Evolutionary conservation across 2,797 vertebrate species (phyloP).

Genomic region (Eupleurogrammus muticus): DNA sequence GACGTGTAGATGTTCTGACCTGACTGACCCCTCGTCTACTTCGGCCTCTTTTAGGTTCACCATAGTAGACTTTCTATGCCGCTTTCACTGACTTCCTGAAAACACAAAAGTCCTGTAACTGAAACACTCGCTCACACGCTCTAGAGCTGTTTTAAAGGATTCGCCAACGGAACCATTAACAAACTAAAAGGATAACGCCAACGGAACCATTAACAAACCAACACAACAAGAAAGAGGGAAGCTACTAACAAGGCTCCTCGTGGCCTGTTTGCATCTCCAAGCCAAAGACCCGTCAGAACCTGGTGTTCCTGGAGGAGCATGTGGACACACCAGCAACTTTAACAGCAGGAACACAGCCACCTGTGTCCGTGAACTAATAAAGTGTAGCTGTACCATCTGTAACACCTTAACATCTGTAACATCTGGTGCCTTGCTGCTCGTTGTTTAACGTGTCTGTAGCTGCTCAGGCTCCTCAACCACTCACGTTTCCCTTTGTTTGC

Average conservation of each 20-base stretch:
- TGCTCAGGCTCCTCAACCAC: too few species aligned
- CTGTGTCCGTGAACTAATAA: slow-evolving; percentile 96
- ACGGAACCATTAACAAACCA: slow-evolving; percentile 29
- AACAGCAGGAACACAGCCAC: slow-evolving; percentile 83
- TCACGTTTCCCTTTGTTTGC: slow-evolving; percentile 1
- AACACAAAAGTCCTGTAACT: slow-evolving; percentile 88
- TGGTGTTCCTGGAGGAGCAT: slow-evolving; percentile 83
- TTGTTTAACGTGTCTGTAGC: too few species aligned
- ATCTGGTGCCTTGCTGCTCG: too few species aligned
- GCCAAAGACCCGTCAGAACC: slow-evolving; percentile 76
- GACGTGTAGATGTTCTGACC: slow-evolving; percentile 26
- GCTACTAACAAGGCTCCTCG: slow-evolving; percentile 23
- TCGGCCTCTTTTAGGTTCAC: slow-evolving; percentile 98
- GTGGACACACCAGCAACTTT: slow-evolving; percentile 77
- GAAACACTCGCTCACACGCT: slow-evolving; percentile 93
- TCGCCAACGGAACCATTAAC: slow-evolving; percentile 90
- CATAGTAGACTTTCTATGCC: slow-evolving; percentile 95
- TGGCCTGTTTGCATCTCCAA: slow-evolving; percentile 87
- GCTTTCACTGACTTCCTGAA: slow-evolving; percentile 97
- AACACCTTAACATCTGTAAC: too few species aligned
- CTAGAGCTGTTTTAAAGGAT: slow-evolving; percentile 90
- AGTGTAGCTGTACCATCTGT: too few species aligned
- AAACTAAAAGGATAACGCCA: slow-evolving; percentile 84
- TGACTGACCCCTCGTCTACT: slow-evolving; percentile 88
- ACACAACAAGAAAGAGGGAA: not conserved